Evolutionary conservation across 2,113 vertebrate species (phyloP).

Genomic region (Castor canadensis): DNA sequence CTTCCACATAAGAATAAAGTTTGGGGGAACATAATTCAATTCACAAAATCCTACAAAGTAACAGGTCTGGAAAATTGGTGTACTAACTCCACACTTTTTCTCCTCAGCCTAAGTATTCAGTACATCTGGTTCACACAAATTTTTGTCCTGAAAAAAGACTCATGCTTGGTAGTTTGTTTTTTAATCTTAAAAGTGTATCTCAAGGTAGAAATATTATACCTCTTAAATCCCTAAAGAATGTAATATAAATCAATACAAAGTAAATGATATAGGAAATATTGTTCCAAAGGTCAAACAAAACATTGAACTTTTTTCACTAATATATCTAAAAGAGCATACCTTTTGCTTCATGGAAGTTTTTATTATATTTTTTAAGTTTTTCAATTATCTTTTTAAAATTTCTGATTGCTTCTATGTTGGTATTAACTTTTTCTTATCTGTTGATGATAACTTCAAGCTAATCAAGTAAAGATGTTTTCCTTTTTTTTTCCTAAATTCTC

Average conservation of each 20-base stretch:
- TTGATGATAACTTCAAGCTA: not conserved
- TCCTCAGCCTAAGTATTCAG: not conserved
- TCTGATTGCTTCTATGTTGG: not conserved
- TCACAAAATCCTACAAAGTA: not conserved
- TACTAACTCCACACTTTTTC: not conserved
- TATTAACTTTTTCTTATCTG: not conserved
- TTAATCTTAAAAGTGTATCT: constrained; percentile 41
- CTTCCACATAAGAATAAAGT: not conserved
- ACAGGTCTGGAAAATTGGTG: not conserved
- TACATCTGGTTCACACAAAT: not conserved
- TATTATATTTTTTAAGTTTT: not conserved
- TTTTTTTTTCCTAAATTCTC: not conserved
- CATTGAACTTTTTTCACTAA: not conserved
- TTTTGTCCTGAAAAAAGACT: constrained; percentile 30
- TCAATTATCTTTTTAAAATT: not conserved
- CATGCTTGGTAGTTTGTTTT: not conserved
- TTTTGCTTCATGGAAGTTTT: not conserved
- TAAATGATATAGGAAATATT: constrained; percentile 26
- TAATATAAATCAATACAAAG: constrained; percentile 38
- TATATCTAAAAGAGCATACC: not conserved
- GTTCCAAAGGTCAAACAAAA: not conserved
- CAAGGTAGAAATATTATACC: constrained; percentile 8
- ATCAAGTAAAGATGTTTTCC: not conserved
- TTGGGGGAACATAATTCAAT: not conserved
- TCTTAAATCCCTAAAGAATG: constrained; percentile 23